phyloP scores from a whole-genome alignment of 2,113 vertebrate species.

The Equus quagga region DNA sequence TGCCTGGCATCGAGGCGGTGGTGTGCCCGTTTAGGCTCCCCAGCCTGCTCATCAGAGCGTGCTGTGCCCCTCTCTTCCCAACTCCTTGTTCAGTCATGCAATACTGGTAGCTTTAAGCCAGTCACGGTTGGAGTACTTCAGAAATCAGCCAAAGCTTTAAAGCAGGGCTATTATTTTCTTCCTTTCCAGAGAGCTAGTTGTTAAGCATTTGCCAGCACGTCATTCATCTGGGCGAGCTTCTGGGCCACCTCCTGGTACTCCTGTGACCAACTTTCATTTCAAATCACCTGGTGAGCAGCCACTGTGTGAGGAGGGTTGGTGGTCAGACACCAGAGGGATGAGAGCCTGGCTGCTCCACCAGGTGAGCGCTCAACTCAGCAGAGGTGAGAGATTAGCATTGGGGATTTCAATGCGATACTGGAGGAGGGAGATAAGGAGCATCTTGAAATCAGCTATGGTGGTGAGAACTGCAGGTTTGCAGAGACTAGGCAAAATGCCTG shows the following conservation, averaged over 20 bases:
- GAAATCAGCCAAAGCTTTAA: background rate
- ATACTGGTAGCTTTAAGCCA: background rate
- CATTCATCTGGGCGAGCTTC: background rate
- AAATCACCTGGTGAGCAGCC: background rate
- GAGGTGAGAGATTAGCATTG: background rate
- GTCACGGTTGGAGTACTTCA: background rate
- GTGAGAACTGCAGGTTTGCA: background rate
- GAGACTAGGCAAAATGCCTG: background rate
- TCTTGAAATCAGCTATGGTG: background rate
- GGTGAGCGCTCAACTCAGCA: background rate
- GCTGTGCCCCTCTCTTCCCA: background rate
- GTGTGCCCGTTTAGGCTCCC: background rate
- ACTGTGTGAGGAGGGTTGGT: background rate
- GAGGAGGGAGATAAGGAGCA: background rate
- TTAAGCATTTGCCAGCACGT: background rate
- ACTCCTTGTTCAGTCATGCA: background rate
- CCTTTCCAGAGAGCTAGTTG: background rate
- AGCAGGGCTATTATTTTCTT: background rate
- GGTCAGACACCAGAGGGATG: accelerated
- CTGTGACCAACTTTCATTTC: background rate
- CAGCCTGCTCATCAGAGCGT: background rate
- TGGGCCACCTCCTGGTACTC: background rate
- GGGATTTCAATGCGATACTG: background rate
- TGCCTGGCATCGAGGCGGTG: background rate
- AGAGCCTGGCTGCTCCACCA: background rate